phyloP scores from a whole-genome alignment of 2,113 vertebrate species.

The Tinamus guttatus region DNA sequence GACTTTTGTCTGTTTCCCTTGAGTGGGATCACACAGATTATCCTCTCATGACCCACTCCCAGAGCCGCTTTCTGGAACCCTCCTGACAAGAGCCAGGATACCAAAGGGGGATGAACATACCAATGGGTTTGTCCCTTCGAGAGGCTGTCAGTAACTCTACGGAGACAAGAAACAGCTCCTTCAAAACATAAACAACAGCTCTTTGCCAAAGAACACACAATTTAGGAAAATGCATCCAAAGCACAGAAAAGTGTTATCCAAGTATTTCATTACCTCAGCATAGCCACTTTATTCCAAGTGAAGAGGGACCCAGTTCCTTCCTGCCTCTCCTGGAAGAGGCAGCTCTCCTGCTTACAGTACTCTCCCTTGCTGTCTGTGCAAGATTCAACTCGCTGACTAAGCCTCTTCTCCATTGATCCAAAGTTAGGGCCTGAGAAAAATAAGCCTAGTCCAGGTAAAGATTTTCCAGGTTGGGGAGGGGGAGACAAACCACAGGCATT shows the following conservation, averaged over 20 bases:
- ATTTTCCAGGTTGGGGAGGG: not conserved
- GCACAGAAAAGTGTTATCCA: slow-evolving; percentile 14
- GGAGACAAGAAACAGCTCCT: not conserved
- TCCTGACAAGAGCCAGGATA: not conserved
- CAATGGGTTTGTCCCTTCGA: not conserved
- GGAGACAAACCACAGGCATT: not conserved
- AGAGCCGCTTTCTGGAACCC: not conserved
- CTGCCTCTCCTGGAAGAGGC: not conserved
- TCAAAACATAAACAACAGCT: not conserved
- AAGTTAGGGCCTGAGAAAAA: not conserved
- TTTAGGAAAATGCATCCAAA: slow-evolving; percentile 8
- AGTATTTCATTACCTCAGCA: slow-evolving; percentile 38
- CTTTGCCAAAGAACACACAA: slow-evolving; percentile 38
- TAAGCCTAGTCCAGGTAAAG: not conserved
- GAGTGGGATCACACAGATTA: not conserved
- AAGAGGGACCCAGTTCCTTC: slow-evolving; percentile 28
- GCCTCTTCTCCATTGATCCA: not conserved
- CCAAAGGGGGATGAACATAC: not conserved
- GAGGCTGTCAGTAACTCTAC: not conserved
- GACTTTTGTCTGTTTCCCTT: not conserved
- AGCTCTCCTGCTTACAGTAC: not conserved
- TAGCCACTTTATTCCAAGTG: not conserved
- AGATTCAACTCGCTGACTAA: not conserved
- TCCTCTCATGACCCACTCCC: not conserved
- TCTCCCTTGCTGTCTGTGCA: not conserved